Conservation (phyloP, 2,888 invertebrate species). For the Drosophila putrida region DNA sequence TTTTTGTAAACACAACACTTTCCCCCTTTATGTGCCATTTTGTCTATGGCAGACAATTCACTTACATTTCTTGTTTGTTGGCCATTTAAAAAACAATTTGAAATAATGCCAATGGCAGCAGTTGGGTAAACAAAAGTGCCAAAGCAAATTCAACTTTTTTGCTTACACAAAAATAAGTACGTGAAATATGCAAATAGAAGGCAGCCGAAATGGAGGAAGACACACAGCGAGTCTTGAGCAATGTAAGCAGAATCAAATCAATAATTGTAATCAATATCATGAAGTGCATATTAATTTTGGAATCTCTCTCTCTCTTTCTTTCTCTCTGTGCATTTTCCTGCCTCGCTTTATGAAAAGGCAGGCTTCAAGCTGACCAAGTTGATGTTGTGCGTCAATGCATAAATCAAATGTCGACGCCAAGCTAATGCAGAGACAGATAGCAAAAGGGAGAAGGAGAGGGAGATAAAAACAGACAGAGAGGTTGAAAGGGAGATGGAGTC, state of each 20-base stretch:
- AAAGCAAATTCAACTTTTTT: constrained; percentile 45
- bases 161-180: constrained; percentile 43
- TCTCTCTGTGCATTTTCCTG: background rate
- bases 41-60: constrained; percentile 12
- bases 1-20: background rate
- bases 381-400: constrained; percentile 36
- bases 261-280: constrained; percentile 51
- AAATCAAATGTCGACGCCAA: constrained; percentile 50
- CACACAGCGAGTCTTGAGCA: constrained; percentile 12
- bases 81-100: constrained; percentile 66
- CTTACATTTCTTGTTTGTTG: constrained; percentile 39
- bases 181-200: constrained; percentile 28
- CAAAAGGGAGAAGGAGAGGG: background rate
- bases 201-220: background rate
- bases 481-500: background rate
- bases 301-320: background rate
- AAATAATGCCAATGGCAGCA: constrained; percentile 47
- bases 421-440: constrained; percentile 10
- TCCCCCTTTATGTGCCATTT: background rate
- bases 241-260: constrained; percentile 44
- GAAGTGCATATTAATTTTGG: constrained; percentile 46
- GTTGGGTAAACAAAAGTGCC: constrained; percentile 48
- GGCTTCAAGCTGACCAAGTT: constrained; percentile 7
- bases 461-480: background rate
- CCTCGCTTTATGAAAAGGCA: background rate